Base-by-base conservation (phyloP, 2,797 vertebrate genomes). In the Chaetophractus vellerosus region DNA sequence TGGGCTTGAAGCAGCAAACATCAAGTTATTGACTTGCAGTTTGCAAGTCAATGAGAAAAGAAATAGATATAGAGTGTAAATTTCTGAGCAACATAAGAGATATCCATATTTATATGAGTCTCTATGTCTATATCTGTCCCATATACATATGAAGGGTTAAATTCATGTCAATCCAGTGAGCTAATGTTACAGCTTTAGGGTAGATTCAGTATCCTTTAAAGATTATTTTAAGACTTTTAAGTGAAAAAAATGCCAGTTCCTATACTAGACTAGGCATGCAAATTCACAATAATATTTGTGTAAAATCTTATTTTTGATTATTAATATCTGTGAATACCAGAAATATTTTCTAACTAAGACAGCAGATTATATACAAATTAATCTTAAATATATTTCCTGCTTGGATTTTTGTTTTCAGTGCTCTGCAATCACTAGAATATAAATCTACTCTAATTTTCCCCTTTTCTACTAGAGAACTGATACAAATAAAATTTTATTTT, bases 401-500 rank as follows among this genome's bases (percentile, higher is more conserved):
- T 45, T 81, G 23, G 1, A 6, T 78, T 55, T 90, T 76, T 83
- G 6, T 92, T 69, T 64, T 45, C 6, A 63, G n/a, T 80, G 18
- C 6, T 68, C 38, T 57, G 0, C 1, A 55, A 5, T 80, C 21
- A 28, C 36, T 80, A 64, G 26, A 59, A 66, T 41, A 33, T 26
- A 41, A 24, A 69, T 59, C 6, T 63, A 75, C 50, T 90, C 38
- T 61, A 15, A 69, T n/a, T 36, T 48, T 90, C 52, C 7, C 26
- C 78, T 38, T n/a, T 75, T 48, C 9, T n/a, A n/a, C n/a, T n/a
- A n/a, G n/a, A n/a, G n/a, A n/a, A n/a, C n/a, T n/a, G n/a, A n/a
- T n/a, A n/a, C n/a, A n/a, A n/a, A n/a, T n/a, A n/a, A n/a, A n/a
- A 57, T 80, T 93, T 81, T 33, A 23, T 74, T 69, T 84, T 83